Evolutionary conservation across 35 echinoderm and acorn worm genomes (phyloP), one percentile per base, ranked within the genome.

Genomic region (Heliocidaris erythrogramma): DNA sequence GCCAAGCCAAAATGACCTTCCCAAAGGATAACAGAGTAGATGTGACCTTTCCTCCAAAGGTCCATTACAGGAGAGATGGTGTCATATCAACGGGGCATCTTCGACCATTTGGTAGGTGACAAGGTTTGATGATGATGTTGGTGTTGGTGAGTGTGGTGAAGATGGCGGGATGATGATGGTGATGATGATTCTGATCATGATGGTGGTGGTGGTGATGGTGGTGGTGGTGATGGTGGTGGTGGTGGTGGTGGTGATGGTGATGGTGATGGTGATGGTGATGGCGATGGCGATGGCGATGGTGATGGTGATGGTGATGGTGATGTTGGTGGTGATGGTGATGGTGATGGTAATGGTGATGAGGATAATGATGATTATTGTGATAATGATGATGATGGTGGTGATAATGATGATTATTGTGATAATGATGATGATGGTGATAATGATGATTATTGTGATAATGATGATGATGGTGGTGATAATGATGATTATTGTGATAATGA

Each of bases 41-140:
- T 94, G 86, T 96, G 16, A 48, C 85, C 5, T 96, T 96, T 30
- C 95, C 95, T 42, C 95, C 95, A 8, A 18, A 86, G 30, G 47
- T 94, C 31, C 60, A 85, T 48, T 86, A 87, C 48, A 85, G 92
- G 24, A 13, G 48, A 48, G 69, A 85, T 60, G 49, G 92, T 30
- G 17, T 30, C 13, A 52, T 96, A 24, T 48, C 93, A 0, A 94
- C 49, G 11, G 95, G 95, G 21, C 95, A 96, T 94, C 95, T 96
- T 29, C 86, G 95, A 85, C 95, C 95, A 30, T 96, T 96, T 89
- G 95, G 95, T 96, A 94, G 84, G 88, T 60, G 59, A 60, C 13
- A 10, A 60, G 35, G 35, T 42, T 42, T 7, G 86, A 88, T 32
- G 86, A 88, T 24, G 86, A 30, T 32, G 86, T 30, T 88, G 31